Evolutionary conservation across 2,113 vertebrate species (phyloP), one percentile per base, ranked within the genome.

Genomic region (Phycodurus eques): DNA sequence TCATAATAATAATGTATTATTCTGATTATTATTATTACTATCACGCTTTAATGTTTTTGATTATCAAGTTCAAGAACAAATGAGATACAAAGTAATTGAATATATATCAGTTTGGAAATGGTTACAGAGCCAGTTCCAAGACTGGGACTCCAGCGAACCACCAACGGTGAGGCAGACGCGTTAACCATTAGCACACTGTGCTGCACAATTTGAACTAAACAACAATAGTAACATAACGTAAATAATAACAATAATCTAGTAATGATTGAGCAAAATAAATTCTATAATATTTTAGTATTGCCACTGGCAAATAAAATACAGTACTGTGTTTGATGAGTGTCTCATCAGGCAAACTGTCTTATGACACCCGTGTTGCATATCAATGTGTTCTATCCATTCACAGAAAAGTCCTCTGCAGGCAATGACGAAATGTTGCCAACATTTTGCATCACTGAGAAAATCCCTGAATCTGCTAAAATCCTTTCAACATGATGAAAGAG

Each of bases 401-500:
- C 19, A 73, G 62, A 72, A 27, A 76, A 76, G 72, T 80, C 70
- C 47, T 68, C 42, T 60, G 66, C 74, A 62, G 78, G 53, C 31
- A 59, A 53, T 47, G 8, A 68, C 62, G 8, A 33, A 73, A 64
- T 49, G 12, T 75, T 78, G 76, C 70, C 83, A 85, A 70, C 71
- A 83, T 87, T 85, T 79, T 15, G 27, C 65, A 81, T 80, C 63
- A 77, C 74, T 72, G 19, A 85, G 53, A 70, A 83, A 84, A 92
- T 88, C 77, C 82, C 76, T 80, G 78, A 84, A 82, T 83, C 81
- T 82, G 75, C 66, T 80, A 67, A 84, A 89, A 90, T 86, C 84
- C 80, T 81, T 74, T 88, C 81, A 85, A 74, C 68, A 76, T 85
- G 76, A 83, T 80, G 77, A 77, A 81, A 74, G 70, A 76, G 78